Base-by-base conservation (phyloP, 2,797 vertebrate genomes). In the Spea hammondii region DNA sequence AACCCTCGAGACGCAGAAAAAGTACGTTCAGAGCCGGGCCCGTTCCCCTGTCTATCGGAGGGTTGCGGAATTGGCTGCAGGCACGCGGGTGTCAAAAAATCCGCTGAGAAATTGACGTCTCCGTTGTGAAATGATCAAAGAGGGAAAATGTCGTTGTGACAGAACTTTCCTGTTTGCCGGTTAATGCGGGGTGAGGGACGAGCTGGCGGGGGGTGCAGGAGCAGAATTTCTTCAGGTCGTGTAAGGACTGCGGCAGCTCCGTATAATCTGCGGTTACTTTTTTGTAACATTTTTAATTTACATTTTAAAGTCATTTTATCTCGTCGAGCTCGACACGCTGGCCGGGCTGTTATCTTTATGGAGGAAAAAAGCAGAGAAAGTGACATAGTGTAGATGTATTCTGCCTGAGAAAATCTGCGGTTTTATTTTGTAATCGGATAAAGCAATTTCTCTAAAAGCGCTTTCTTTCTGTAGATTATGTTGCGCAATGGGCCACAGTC, bases 21-120 rank as follows among this genome's bases (percentile, higher is more conserved):
- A 72, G 70, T 65, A 45, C 51, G 57, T 72, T 55, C 78, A 73
- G 76, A 78, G 50, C 68, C 32, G 14, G 55, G 44, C 11, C 12
- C 51, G 59, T 5, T 65, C 64, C 49, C 1, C 51, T 44, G 17
- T 55, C 76, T 59, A 54, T 49, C 60, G 45, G 70, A 57, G 53
- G 54, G 8, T 64, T 17, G 9, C 67, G 53, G 68, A 79, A 79
- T 79, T 74, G 60, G 55, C 78, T 74, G 55, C 65, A 74, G 78
- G 57, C 78, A 49, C 14, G 51, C 17, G 64, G 53, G 47, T 45
- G 62, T 74, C 71, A 69, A 60, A 65, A 79, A 51, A 69, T 57
- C 78, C 74, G 78, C 77, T 73, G 47, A 73, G 14, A 73, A 79
- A 73, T 72, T 79, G 77, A 79, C 53, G 78, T 79, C 78, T 79